Evolutionary conservation across 2,113 vertebrate species (phyloP), one percentile per base, ranked within the genome.

Genomic region (Arothron firmamentum): DNA sequence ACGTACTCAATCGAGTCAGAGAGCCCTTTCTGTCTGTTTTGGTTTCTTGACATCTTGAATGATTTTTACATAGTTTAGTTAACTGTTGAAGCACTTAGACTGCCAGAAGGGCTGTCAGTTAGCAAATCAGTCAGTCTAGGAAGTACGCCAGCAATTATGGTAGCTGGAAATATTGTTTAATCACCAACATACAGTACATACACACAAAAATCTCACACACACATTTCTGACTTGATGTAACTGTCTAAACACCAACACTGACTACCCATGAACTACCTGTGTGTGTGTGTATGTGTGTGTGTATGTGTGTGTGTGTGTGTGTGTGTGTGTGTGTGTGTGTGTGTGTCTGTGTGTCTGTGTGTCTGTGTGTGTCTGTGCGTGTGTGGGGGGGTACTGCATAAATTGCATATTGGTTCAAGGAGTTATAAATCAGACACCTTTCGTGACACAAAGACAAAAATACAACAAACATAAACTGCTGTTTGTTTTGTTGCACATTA

Each of bases 131-230:
- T 62, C 65, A 70, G 70, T 77, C 80, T 79, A 69, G 62, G 67
- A 72, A 73, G 72, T 67, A 64, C 64, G 58, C 60, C 72, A 64
- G 49, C 79, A 78, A 65, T 78, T 77, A n/a, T n/a, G n/a, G n/a
- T n/a, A 81, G 88, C 88, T 63, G 92, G 90, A 91, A 94, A 94
- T 95, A 96, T 96, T 97, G 95, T 97, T 97, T 97, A 94, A 95
- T 95, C 96, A 95, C 93, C 89, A 92, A 5, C 45, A 21, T 50
- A 28, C 38, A 28, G 19, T 50, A 28, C 38, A 28, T 48, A 19
- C 41, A 49, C 16, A 34, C 46, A 48, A 21, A 28, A 90, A 23
- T 23, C 21, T 23, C 21, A 60, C 91, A 92, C 91, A 52, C 72
- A 65, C 91, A 65, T 43, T 42, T 84, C 74, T 80, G 42, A 69